Base-by-base conservation (phyloP, 2,797 vertebrate genomes). In the Eutrigla gurnardus region DNA sequence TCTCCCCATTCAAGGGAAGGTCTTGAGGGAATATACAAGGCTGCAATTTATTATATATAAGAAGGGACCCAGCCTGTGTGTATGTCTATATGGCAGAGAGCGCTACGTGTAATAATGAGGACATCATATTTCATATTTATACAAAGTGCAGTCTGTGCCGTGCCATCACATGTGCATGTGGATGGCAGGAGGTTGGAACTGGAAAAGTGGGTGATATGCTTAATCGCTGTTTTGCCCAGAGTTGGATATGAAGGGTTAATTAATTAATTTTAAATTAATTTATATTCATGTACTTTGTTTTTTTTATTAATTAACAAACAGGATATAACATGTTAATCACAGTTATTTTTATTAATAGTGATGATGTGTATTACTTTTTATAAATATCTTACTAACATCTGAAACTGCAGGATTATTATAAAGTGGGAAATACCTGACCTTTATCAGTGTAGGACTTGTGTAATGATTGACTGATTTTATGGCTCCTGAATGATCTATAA, bases 11-110 rank as follows among this genome's bases (percentile, higher is more conserved):
- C 53, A 79, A 65, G 62, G 54, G 68, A 78, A 65, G 77, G 72
- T 87, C 82, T 81, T 37, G 0, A 79, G 85, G 81, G 79, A 87
- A 83, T 73, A 84, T 82, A 73, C 65, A 78, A 77, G 62, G 70
- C 75, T 70, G 64, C 47, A 81, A 83, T 87, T 80, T 91, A 72
- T 89, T 86, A 83, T 65, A 83, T 68, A 79, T 80, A 82, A 60
- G 58, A 70, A 68, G 71, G 75, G 54, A 61, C 58, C 25, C 14
- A 25, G 86, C 33, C 66, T 73, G 65, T 81, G 65, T 82, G 55
- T n/a, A 50, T 63, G n/a, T 43, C 0, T 12, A 42, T 50, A n/a
- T 64, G 60, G 18, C 55, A 36, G 35, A 61, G 52, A 60, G 25
- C 73, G 47, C 68, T 42, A 8, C 35, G 46, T 62, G 68, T 81